A percentile compares a stretch with the other conserved stretches of the same genome.
phyloP scores from a whole-genome alignment of 2,888 invertebrate species.

The Plagiodera versicolora region DNA sequence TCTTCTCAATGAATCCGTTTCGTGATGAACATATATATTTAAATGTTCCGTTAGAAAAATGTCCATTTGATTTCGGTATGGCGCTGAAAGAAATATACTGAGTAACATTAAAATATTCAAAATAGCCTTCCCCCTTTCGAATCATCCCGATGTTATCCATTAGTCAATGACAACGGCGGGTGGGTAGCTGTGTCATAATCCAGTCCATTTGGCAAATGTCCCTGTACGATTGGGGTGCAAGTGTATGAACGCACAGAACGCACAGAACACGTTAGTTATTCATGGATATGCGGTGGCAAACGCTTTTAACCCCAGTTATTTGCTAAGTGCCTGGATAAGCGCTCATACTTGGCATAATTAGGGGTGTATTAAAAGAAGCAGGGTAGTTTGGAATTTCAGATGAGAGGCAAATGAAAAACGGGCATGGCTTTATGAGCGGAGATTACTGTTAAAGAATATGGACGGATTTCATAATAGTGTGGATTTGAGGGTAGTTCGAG shows the following conservation, averaged over 20 bases:
- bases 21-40: too few relatives aligned
- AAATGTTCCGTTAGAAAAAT: too few relatives aligned
- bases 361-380: slow-evolving; percentile 37
- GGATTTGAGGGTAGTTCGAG: too few relatives aligned
- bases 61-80: too few relatives aligned
- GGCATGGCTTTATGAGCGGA: not conserved
- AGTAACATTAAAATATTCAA: too few relatives aligned
- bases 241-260: slow-evolving; percentile 28
- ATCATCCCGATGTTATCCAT: slow-evolving; percentile 31
- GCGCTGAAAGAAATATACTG: too few relatives aligned
- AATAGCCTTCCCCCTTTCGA: not conserved
- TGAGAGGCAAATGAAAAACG: not conserved
- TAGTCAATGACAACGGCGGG: slow-evolving; percentile 33
- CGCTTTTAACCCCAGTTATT: slow-evolving; percentile 54
- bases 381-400: slow-evolving; percentile 18
- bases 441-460: not conserved
- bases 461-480: too few relatives aligned
- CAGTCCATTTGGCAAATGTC: slow-evolving; percentile 53
- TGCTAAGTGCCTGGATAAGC: slow-evolving; percentile 47
- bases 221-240: slow-evolving; percentile 33
- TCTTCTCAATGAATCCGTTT: too few relatives aligned
- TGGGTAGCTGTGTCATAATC: slow-evolving; percentile 51
- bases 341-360: slow-evolving; percentile 44
- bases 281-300: slow-evolving; percentile 51
- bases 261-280: slow-evolving; percentile 49